Base-by-base conservation (phyloP, 2,113 vertebrate genomes). In the Puffinus mauretanicus region DNA sequence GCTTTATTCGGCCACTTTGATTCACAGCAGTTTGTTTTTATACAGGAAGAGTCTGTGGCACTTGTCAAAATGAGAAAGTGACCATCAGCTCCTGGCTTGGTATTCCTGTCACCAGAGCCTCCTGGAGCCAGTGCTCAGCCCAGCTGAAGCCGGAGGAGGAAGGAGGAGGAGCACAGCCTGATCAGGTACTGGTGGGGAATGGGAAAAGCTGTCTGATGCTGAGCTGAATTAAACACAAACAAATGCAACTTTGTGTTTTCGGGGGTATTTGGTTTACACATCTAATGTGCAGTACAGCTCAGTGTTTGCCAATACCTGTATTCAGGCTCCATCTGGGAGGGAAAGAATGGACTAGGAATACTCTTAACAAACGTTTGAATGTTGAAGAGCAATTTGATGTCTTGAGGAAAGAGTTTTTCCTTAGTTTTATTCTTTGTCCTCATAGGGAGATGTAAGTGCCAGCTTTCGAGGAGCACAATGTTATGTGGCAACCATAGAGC, bases 51-150 rank as follows among this genome's bases (percentile, higher is more conserved):
- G 42, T 91, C 80, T 49, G 67, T 83, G 76, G 55, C 1, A 1
- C 69, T 92, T 94, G 60, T 71, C 91, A 97, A 89, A 94, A 97
- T 97, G 96, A 96, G 80, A 54, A 62, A 96, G 95, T 97, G 96
- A 97, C 79, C 17, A 1, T 58, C 93, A 86, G 72, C 26, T 7
- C 79, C 69, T 83, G 64, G 83, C 51, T 90, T 94, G 77, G 60
- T 90, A 4, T 65, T 91, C 64, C 67, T 26, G 16, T 75, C 22
- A 47, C 79, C 13, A 10, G 88, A 88, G 71, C 88, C 90, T 46
- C 58, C 58, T 72, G 88, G 49, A 93, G 82, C 71, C 91, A 90
- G 66, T 2, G 1, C 83, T 88, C 73, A 92, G 92, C 75, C 58
- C 66, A 67, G 88, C 94, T 90, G 87, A 73, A 94, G 76, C 82